These are phyloP conservation scores for Drosophila niveifrons DNA, from an alignment of 2,888 invertebrate species.

Conservation along the genomic window DNA sequence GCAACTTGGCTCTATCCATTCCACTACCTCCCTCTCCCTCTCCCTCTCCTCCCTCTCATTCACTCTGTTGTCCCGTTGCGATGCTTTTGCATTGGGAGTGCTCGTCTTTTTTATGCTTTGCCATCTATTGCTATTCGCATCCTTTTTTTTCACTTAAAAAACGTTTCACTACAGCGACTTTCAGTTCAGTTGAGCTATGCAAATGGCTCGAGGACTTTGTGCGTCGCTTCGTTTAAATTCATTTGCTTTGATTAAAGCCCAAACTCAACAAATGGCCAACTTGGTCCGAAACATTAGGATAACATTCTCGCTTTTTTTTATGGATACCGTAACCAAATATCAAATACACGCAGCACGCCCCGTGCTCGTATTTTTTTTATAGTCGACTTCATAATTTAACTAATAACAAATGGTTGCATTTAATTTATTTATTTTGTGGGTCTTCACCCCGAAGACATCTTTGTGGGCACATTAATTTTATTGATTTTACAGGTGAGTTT, in stretches of 20 bases:
- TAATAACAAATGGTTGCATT: constrained; percentile 46
- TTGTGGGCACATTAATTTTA: constrained; percentile 59
- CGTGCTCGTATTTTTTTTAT: constrained; percentile 33
- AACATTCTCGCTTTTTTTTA: constrained; percentile 52
- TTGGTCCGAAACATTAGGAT: constrained; percentile 33
- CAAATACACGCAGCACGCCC: constrained; percentile 9
- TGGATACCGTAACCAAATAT: constrained; percentile 22
- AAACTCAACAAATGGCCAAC: constrained; percentile 44
- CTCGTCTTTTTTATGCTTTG: constrained; percentile 42
- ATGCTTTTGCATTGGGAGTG: constrained; percentile 50
- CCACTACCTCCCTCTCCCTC: constrained; percentile 8
- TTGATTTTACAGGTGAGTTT: constrained; percentile 50
- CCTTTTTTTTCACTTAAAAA: constrained; percentile 75
- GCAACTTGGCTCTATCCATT: constrained; percentile 20
- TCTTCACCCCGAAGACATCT: constrained; percentile 43
- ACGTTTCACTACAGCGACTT: constrained; percentile 66
- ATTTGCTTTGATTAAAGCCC: constrained; percentile 78
- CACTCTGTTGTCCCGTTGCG: constrained; percentile 1
- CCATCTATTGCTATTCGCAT: constrained; percentile 58
- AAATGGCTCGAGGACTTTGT: constrained; percentile 73
- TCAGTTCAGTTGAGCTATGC: constrained; percentile 55
- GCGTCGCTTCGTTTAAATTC: constrained; percentile 79
- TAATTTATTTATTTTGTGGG: not conserved
- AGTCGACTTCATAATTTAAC: constrained; percentile 67
- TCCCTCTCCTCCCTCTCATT: not conserved